A percentile compares a stretch with the other conserved stretches of the same genome.
Evolutionary conservation across 2,888 invertebrate species (phyloP).

Genomic region (Yponomeuta malinellus): DNA sequence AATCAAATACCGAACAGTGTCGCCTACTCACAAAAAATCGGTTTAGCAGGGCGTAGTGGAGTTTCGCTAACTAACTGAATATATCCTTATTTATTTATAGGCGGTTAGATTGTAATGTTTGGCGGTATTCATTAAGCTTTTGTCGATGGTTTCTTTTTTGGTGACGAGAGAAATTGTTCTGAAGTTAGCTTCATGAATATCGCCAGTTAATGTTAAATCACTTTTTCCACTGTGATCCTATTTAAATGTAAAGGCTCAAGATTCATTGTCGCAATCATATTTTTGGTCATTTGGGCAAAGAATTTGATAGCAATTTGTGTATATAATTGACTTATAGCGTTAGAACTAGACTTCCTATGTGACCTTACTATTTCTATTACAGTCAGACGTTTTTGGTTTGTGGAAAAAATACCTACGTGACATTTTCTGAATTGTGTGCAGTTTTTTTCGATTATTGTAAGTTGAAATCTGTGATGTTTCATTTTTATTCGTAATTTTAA

Average conservation of each 20-base stretch:
- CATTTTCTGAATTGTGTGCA: constrained; percentile 40
- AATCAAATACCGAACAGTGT: too few relatives aligned
- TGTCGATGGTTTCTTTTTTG: not conserved
- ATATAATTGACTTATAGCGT: constrained; percentile 49
- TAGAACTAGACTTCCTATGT: constrained; percentile 67
- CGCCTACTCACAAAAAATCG: too few relatives aligned
- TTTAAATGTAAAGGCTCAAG: constrained; percentile 70
- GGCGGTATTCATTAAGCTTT: constrained; percentile 22
- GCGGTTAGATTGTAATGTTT: constrained; percentile 36
- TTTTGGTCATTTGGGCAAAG: constrained; percentile 33
- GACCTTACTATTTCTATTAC: constrained; percentile 61
- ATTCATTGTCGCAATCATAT: constrained; percentile 60
- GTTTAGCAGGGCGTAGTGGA: too few relatives aligned
- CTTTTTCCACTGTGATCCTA: constrained; percentile 76
- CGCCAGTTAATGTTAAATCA: constrained; percentile 57
- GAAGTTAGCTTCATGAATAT: constrained; percentile 3
- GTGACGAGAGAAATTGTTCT: not conserved
- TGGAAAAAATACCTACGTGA: constrained; percentile 35
- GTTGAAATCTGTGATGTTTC: constrained; percentile 66
- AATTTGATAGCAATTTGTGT: constrained; percentile 48
- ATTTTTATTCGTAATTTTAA: constrained; percentile 45
- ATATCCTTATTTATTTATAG: constrained; percentile 31
- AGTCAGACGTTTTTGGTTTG: constrained; percentile 36
- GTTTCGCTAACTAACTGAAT: too few relatives aligned
- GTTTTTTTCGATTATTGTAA: constrained; percentile 42